Evolutionary conservation across 1,140 invertebrate genomes (phyloP).

Genomic region (Zophobas atratus): DNA sequence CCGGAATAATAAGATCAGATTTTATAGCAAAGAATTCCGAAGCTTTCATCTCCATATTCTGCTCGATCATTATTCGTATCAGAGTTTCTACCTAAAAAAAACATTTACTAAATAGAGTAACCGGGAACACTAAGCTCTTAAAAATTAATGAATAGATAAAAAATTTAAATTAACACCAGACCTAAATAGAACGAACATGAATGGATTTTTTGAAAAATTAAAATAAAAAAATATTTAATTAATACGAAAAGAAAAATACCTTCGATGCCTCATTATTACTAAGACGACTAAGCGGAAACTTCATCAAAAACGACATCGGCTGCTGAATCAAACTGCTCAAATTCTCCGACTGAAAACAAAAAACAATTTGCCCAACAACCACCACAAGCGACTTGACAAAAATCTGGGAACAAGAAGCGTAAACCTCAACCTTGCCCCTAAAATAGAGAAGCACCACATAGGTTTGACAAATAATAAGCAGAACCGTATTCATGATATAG

Average conservation of each 20-base stretch:
- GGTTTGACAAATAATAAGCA: neutral
- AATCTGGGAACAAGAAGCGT: neutral
- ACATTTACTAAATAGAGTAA: no score
- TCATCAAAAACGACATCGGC: neutral
- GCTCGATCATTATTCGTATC: neutral
- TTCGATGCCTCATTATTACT: neutral
- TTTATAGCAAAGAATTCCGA: slow-evolving; percentile 3
- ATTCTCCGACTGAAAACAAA: slow-evolving; percentile 1
- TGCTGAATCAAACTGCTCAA: neutral
- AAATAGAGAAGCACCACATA: neutral
- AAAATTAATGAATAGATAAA: no score
- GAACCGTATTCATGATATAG: neutral
- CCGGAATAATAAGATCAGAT: neutral
- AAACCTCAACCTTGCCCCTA: neutral
- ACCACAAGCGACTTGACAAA: neutral
- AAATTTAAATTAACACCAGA: no score
- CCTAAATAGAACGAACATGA: no score
- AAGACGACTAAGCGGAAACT: neutral
- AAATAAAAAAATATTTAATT: neutral
- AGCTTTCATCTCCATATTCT: neutral
- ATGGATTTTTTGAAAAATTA: no score
- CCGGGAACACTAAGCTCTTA: no score
- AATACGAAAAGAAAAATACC: neutral
- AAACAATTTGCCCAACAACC: neutral
- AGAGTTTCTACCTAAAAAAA: slow-evolving; percentile 1